phyloP scores from a whole-genome alignment of 2,113 vertebrate species.

The Hemichromis elongatus region DNA sequence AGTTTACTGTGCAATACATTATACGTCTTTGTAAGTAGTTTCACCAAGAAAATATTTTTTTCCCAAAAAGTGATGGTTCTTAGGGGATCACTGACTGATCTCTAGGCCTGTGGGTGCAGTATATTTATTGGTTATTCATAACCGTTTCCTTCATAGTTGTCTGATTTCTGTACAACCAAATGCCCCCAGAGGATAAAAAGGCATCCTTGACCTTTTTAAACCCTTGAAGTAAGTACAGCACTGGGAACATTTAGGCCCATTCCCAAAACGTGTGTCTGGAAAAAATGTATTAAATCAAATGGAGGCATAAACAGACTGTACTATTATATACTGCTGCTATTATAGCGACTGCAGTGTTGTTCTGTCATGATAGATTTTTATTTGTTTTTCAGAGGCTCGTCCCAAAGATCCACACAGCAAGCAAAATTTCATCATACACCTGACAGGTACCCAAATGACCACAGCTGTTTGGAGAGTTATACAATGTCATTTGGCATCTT shows the following conservation, averaged over 20 bases:
- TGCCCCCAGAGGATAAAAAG: not conserved
- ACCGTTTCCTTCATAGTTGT: not conserved
- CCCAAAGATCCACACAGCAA: conserved; percentile 86
- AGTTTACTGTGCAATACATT: not conserved
- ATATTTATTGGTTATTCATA: not conserved
- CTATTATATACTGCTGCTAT: not conserved
- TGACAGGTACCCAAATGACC: conserved; percentile 78
- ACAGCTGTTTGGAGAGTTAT: not conserved
- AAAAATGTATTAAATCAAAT: not conserved
- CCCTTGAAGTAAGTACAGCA: not conserved
- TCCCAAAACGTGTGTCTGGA: not conserved
- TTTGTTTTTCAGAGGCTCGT: conserved; percentile 76
- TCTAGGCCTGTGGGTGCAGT: not conserved
- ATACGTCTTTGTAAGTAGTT: not conserved
- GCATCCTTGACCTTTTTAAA: not conserved
- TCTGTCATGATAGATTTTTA: not conserved
- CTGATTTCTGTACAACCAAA: not conserved
- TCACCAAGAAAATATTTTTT: not conserved
- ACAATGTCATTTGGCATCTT: not conserved
- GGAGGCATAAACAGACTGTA: not conserved
- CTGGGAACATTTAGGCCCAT: not conserved
- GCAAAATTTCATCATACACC: conserved; percentile 87
- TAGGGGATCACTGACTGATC: not conserved
- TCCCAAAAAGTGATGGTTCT: not conserved
- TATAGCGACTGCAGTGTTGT: not conserved